Evolutionary conservation across 2,113 vertebrate genomes (phyloP).

Genomic region (Etheostoma spectabile): DNA sequence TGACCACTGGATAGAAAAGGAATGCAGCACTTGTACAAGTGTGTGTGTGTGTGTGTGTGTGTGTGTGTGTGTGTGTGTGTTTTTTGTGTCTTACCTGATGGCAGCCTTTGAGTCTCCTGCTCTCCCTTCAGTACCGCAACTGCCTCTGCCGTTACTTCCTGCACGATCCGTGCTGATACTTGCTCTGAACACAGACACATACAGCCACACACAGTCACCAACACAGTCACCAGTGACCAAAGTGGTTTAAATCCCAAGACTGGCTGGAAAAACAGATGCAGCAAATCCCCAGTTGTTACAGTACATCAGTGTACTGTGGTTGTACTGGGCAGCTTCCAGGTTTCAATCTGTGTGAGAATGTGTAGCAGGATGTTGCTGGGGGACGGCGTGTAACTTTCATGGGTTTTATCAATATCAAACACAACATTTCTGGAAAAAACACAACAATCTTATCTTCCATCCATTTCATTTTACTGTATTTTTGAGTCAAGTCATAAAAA

Average conservation of each 20-base stretch:
- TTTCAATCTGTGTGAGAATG: slow-evolving; percentile 4
- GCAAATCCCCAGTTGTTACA: neutral
- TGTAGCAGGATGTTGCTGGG: neutral
- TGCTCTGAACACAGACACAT: slow-evolving; percentile 87
- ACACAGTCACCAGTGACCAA: neutral
- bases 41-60: neutral
- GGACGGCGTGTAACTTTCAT: neutral
- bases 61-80: neutral
- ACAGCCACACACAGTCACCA: neutral
- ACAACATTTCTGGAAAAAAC: neutral
- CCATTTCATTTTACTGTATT: slow-evolving; percentile 12
- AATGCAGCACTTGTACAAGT: neutral
- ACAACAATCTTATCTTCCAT: neutral
- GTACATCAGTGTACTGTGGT: neutral
- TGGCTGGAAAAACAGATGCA: neutral
- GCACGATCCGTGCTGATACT: slow-evolving; percentile 97
- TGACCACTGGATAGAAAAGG: neutral
- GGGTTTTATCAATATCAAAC: neutral
- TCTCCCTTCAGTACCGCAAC: slow-evolving; percentile 98
- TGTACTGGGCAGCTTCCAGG: neutral
- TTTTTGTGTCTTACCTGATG: slow-evolving; percentile 89
- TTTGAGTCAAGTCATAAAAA: slow-evolving; percentile 30
- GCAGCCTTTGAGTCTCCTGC: slow-evolving; percentile 93
- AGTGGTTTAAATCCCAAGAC: neutral
- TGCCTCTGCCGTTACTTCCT: slow-evolving; percentile 98